Percentiles rank a stretch among this genome's conserved stretches.
These are phyloP conservation scores for Gymnothorax reevesii DNA, from an alignment of 2,797 vertebrate species.

Conservation along the genomic window DNA sequence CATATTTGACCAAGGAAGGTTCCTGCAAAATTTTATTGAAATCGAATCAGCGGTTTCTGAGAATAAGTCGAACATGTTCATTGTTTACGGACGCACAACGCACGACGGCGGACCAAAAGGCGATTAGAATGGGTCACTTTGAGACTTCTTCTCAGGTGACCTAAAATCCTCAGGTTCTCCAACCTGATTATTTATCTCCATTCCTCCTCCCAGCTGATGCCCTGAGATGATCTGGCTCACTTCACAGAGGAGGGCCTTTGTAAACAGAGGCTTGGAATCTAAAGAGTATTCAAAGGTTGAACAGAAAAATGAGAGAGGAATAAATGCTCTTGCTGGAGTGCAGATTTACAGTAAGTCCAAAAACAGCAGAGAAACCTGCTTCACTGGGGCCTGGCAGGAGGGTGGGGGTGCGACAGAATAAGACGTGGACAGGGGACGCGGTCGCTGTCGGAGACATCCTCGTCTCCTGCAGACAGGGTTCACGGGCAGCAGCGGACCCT, in stretches of 20 bases:
- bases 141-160: too few species aligned
- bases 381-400: background rate
- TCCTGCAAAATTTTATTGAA: too few species aligned
- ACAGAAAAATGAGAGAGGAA: background rate
- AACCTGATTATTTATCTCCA: background rate
- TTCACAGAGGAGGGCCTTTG: background rate
- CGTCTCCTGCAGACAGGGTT: background rate
- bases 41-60: too few species aligned
- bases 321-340: background rate
- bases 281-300: background rate
- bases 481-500: background rate
- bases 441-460: background rate
- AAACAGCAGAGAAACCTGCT: background rate
- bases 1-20: too few species aligned
- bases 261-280: background rate
- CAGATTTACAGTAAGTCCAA: background rate
- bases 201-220: background rate
- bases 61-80: too few species aligned
- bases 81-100: too few species aligned
- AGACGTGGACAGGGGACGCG: background rate
- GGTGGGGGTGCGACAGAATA: background rate
- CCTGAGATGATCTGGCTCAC: background rate
- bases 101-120: too few species aligned
- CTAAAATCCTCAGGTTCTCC: too few species aligned
- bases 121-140: too few species aligned